Evolutionary conservation across 2,113 vertebrate genomes (phyloP).

Genomic region (Hippocampus barbouri): DNA sequence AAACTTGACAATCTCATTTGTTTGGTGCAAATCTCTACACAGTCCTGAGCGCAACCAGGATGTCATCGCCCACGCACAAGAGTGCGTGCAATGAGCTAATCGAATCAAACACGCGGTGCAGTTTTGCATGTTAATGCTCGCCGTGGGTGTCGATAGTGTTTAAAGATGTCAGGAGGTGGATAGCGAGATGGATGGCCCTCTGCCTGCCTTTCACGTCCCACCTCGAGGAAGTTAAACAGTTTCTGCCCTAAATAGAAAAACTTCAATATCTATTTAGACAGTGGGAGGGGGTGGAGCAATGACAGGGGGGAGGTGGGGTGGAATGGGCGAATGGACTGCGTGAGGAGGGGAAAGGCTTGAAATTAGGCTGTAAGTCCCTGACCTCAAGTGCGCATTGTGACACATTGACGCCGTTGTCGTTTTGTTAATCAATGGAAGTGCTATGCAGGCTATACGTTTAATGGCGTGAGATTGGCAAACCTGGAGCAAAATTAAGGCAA

Average conservation of each 20-base stretch:
- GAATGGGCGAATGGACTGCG: slow-evolving; percentile 23
- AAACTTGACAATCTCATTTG: slow-evolving; percentile 6
- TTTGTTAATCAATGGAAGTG: slow-evolving; percentile 67
- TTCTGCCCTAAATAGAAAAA: slow-evolving; percentile 70
- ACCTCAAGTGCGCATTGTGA: slow-evolving; percentile 68
- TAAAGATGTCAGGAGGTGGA: slow-evolving; percentile 71
- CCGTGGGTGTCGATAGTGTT: slow-evolving; percentile 69
- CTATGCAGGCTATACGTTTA: slow-evolving; percentile 63
- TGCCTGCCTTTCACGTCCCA: slow-evolving; percentile 67
- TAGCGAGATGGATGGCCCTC: slow-evolving; percentile 73
- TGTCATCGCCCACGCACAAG: slow-evolving; percentile 36
- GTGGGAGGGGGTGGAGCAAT: slow-evolving; percentile 31
- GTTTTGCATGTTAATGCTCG: slow-evolving; percentile 74
- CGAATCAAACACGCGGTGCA: slow-evolving; percentile 67
- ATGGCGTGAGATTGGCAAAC: slow-evolving; percentile 60
- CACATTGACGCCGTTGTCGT: slow-evolving; percentile 68
- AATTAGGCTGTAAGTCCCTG: slow-evolving; percentile 65
- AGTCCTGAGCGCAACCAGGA: slow-evolving; percentile 50
- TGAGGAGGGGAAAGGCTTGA: slow-evolving; percentile 46
- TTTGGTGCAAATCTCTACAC: slow-evolving; percentile 37
- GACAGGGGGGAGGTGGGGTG: slow-evolving; percentile 26
- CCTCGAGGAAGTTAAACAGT: slow-evolving; percentile 67
- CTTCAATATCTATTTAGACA: slow-evolving; percentile 71
- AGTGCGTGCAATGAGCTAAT: slow-evolving; percentile 64
- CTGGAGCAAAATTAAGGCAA: slow-evolving; percentile 58